A percentile compares a stretch with the other conserved stretches of the same genome.
These are phyloP conservation scores for Lagria hirta DNA, from an alignment of 2,888 invertebrate genomes.

Conservation along the genomic window DNA sequence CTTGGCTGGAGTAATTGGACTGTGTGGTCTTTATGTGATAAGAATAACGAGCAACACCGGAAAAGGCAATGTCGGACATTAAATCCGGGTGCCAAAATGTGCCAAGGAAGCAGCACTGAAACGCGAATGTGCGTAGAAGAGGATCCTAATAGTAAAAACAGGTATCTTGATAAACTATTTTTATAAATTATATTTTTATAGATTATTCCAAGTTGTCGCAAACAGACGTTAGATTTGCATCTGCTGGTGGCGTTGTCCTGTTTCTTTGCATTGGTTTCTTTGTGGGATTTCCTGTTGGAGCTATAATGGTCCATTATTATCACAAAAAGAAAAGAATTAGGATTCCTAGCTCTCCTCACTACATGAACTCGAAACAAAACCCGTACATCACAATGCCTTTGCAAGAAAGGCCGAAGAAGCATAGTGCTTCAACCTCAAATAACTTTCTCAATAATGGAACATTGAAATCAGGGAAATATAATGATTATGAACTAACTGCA, in stretches of 20 bases:
- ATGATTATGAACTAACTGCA: conserved; percentile 70
- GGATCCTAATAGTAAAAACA: conserved; percentile 33
- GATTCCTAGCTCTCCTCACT: conserved; percentile 77
- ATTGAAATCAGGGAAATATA: conserved; percentile 62
- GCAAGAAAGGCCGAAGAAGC: conserved; percentile 65
- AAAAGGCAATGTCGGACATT: conserved; percentile 65
- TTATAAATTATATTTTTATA: too few species aligned
- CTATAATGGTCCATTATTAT: conserved; percentile 42
- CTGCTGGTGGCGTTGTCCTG: conserved; percentile 37
- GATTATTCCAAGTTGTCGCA: too few species aligned
- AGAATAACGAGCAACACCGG: conserved; percentile 67
- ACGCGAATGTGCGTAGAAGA: conserved; percentile 62
- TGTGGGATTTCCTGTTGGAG: conserved; percentile 41
- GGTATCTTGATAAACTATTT: not conserved
- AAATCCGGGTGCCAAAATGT: conserved; percentile 61
- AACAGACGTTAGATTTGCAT: conserved; percentile 18
- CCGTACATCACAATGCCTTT: conserved; percentile 82
- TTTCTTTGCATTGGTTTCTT: conserved; percentile 38
- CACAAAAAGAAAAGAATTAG: conserved; percentile 56
- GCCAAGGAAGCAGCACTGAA: conserved; percentile 70
- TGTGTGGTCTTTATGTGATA: conserved; percentile 68
- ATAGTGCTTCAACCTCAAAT: conserved; percentile 52
- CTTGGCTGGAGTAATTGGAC: conserved; percentile 78
- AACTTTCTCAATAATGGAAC: conserved; percentile 47
- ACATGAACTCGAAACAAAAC: conserved; percentile 78